phyloP scores from a whole-genome alignment of 2,888 invertebrate species.

The Tetramorium bicarinatum region DNA sequence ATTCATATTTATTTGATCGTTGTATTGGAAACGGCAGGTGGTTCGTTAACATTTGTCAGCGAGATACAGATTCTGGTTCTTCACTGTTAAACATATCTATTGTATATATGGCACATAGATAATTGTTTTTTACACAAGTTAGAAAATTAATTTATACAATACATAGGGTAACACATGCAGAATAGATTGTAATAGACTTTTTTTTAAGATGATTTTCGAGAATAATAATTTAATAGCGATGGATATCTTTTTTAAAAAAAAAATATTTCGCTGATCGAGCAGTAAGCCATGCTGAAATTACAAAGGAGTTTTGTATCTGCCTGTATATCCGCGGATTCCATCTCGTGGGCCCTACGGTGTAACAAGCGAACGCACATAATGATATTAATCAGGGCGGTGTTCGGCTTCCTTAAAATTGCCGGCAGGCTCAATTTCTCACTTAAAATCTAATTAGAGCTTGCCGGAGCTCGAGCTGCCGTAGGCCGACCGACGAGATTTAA shows the following conservation, averaged over 20 bases:
- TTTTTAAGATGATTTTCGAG: background rate
- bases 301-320: slow-evolving; percentile 50
- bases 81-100: background rate
- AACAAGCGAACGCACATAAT: slow-evolving; percentile 79
- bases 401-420: slow-evolving; percentile 86
- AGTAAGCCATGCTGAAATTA: background rate
- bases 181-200: background rate
- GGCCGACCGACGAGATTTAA: slow-evolving; percentile 58
- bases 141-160: background rate
- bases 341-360: slow-evolving; percentile 61
- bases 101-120: background rate
- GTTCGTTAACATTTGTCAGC: background rate
- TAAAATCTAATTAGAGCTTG: slow-evolving; percentile 86
- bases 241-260: background rate
- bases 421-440: slow-evolving; percentile 86
- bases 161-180: background rate
- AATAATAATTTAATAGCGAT: background rate
- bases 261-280: background rate
- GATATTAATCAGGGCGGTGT: slow-evolving; percentile 86
- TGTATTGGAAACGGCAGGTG: background rate
- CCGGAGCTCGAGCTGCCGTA: slow-evolving; percentile 74
- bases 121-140: background rate
- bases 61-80: background rate
- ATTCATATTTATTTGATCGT: slow-evolving; percentile 30
- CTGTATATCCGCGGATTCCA: slow-evolving; percentile 66